Evolutionary conservation across 2,797 vertebrate species (phyloP).

Genomic region (Fundulus diaphanus): DNA sequence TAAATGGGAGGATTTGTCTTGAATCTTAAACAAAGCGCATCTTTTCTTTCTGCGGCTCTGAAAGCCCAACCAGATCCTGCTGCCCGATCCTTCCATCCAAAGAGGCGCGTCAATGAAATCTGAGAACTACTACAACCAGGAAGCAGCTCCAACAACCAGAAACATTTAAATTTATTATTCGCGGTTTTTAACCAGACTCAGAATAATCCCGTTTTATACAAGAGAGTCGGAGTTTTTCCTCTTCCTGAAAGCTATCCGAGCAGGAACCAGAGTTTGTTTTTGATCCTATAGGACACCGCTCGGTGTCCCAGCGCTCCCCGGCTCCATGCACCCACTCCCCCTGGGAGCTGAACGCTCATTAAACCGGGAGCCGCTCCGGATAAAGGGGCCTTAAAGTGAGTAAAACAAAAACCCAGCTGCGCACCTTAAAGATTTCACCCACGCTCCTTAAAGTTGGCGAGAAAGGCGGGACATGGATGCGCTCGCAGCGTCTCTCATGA

Average conservation of each 20-base stretch:
- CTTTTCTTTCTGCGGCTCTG: slow-evolving; percentile 14
- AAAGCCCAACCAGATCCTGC: not conserved
- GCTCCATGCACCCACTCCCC: not conserved
- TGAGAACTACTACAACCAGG: slow-evolving; percentile 11
- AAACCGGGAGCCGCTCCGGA: slow-evolving; percentile 15
- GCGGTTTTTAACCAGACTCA: not conserved
- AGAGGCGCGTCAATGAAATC: slow-evolving; percentile 23
- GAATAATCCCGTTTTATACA: not conserved
- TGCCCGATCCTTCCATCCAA: not conserved
- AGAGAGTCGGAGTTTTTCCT: not conserved
- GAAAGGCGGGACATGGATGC: not conserved
- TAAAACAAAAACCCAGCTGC: slow-evolving; percentile 19
- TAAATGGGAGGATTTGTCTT: not conserved
- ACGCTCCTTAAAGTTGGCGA: slow-evolving; percentile 52
- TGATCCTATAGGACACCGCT: slow-evolving; percentile 1
- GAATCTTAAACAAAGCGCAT: too few relatives aligned
- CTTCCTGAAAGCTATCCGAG: not conserved
- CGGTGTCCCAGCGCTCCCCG: not conserved
- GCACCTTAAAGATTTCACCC: slow-evolving; percentile 52
- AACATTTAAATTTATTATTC: too few relatives aligned
- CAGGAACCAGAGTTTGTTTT: not conserved
- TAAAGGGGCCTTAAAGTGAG: slow-evolving; percentile 1
- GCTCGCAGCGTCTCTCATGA: not conserved
- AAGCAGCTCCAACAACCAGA: not conserved
- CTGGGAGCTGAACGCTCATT: slow-evolving; percentile 10